Percentiles rank a stretch among this genome's conserved stretches.
Evolutionary conservation across 2,113 vertebrate species (phyloP).

Genomic region (Phoxinus phoxinus): DNA sequence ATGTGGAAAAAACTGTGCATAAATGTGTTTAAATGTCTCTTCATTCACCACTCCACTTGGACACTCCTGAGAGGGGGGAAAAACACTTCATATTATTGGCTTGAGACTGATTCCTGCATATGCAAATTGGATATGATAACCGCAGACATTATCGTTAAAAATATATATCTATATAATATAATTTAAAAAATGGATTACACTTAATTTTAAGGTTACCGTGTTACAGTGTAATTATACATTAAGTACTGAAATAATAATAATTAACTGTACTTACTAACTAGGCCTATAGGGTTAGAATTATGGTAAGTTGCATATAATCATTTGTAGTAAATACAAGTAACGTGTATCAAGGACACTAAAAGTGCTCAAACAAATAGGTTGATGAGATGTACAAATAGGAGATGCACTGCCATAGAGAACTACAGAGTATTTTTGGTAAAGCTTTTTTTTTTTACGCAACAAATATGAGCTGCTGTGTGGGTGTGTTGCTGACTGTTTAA

Average conservation of each 20-base stretch:
- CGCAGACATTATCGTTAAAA: too few species aligned
- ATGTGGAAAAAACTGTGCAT: constrained; percentile 97
- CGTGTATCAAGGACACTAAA: too few species aligned
- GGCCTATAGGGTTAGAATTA: too few species aligned
- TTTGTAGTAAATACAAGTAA: too few species aligned
- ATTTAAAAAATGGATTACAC: too few species aligned
- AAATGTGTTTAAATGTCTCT: constrained; percentile 98
- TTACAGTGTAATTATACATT: too few species aligned
- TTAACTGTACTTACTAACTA: too few species aligned
- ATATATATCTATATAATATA: background rate
- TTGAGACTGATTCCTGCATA: background rate
- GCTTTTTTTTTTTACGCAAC: constrained; percentile 25
- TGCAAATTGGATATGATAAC: background rate
- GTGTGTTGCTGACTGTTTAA: constrained; percentile 65
- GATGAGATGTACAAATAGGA: too few species aligned
- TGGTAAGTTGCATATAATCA: too few species aligned
- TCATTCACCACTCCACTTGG: constrained; percentile 97
- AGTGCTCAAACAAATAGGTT: too few species aligned
- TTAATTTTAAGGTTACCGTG: too few species aligned
- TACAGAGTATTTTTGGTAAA: background rate
- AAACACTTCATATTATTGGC: background rate
- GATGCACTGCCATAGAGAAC: background rate
- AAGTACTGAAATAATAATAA: too few species aligned
- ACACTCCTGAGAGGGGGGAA: constrained; percentile 84
- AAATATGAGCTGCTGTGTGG: constrained; percentile 53